Percentiles rank a stretch among this genome's conserved stretches.
These are phyloP conservation scores for Semotilus atromaculatus DNA, from an alignment of 2,797 vertebrate species.

Conservation along the genomic window DNA sequence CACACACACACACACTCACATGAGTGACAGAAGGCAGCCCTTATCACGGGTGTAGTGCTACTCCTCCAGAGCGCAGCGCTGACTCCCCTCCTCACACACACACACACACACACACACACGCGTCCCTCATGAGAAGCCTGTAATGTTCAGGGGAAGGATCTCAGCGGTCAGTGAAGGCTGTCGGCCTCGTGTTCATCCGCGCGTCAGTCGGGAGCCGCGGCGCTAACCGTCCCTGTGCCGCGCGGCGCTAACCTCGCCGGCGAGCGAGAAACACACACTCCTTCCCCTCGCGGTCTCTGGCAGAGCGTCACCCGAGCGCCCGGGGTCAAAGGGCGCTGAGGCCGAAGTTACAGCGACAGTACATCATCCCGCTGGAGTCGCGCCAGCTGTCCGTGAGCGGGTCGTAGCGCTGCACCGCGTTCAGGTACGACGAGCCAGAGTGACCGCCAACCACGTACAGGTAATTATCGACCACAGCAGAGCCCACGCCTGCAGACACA, in stretches of 20 bases:
- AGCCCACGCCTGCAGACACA: constrained; percentile 86
- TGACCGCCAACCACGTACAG: constrained; percentile 98
- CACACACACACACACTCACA: neutral
- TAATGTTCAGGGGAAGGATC: constrained; percentile 29
- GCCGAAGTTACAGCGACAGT: constrained; percentile 98
- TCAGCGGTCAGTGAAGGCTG: neutral
- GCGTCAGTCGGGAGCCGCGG: neutral
- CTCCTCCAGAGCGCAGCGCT: constrained; percentile 5
- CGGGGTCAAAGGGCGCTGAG: constrained; percentile 92
- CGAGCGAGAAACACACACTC: constrained; percentile 55
- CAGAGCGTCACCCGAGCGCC: constrained; percentile 62
- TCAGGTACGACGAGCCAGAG: constrained; percentile 96
- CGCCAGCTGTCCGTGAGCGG: constrained; percentile 95
- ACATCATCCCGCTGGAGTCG: constrained; percentile 96
- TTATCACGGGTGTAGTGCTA: neutral
- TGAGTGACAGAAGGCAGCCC: neutral
- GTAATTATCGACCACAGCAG: constrained; percentile 94
- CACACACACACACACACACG: neutral
- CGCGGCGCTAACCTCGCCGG: constrained; percentile 30
- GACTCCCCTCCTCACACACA: neutral
- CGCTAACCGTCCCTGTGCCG: neutral
- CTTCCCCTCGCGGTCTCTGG: constrained; percentile 65
- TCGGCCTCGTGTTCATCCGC: neutral
- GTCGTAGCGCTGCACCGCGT: constrained; percentile 95
- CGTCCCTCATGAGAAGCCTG: constrained; percentile 10